Percentiles rank a stretch among this genome's conserved stretches.
phyloP scores from a whole-genome alignment of 2,797 vertebrate species.

The Anabas testudineus region DNA sequence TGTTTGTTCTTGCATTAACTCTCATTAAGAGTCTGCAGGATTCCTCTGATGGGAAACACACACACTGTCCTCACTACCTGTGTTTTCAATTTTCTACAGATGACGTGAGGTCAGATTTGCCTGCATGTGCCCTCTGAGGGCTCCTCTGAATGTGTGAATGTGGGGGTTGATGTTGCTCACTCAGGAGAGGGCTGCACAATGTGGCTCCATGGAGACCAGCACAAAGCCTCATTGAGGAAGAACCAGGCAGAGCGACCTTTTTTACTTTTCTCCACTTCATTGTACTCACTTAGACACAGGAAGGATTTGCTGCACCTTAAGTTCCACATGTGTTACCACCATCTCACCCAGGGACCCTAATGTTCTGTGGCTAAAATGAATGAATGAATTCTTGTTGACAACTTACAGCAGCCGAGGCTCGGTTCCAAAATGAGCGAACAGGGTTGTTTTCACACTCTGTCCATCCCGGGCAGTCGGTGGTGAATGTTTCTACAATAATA shows the following conservation, averaged over 20 bases:
- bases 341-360: neutral
- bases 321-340: neutral
- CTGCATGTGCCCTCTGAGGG: neutral
- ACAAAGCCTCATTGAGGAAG: constrained; percentile 78
- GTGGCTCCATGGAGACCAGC: constrained; percentile 64
- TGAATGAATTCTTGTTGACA: neutral
- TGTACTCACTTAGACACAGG: neutral
- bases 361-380: neutral
- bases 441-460: constrained; percentile 63
- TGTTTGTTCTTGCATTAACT: too few species aligned
- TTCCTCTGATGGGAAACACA: too few species aligned
- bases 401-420: constrained; percentile 75
- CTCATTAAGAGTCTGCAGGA: too few species aligned
- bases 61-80: too few species aligned
- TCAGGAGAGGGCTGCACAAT: constrained; percentile 53
- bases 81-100: too few species aligned
- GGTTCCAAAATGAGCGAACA: constrained; percentile 76
- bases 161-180: constrained; percentile 50
- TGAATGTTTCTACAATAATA: constrained; percentile 72
- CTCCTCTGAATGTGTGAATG: constrained; percentile 15
- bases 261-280: constrained; percentile 13
- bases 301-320: constrained; percentile 12
- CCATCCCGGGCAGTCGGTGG: constrained; percentile 73
- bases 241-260: constrained; percentile 32
- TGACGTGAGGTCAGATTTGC: neutral